Evolutionary conservation across 2,888 invertebrate species (phyloP).

Genomic region (Teleiodes luculella): DNA sequence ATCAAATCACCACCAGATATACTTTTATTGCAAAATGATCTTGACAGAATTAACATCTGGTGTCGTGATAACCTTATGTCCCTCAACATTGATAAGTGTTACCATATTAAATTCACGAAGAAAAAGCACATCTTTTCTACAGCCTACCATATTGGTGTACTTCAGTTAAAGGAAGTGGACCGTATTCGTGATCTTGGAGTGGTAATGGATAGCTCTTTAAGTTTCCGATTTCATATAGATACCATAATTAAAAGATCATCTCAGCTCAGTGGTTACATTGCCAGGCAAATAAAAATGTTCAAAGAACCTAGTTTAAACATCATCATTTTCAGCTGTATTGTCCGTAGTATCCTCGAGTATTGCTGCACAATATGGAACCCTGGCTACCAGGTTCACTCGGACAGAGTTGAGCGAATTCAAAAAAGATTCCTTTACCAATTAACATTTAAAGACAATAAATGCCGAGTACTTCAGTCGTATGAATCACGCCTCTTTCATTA

Average conservation of each 20-base stretch:
- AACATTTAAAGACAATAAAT: neutral
- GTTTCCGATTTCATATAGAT: neutral
- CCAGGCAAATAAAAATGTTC: slow-evolving; percentile 9
- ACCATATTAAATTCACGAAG: neutral
- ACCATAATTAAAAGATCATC: neutral
- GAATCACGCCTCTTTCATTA: neutral
- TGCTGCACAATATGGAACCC: slow-evolving; percentile 13
- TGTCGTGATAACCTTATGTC: slow-evolving; percentile 8
- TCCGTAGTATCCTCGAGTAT: slow-evolving; percentile 12
- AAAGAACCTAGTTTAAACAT: slow-evolving; percentile 3
- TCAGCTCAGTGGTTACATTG: slow-evolving; percentile 11
- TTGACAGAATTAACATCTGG: slow-evolving; percentile 7
- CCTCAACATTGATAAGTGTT: slow-evolving; percentile 13
- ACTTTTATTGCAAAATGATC: neutral
- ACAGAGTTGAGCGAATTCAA: slow-evolving; percentile 12
- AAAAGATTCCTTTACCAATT: neutral
- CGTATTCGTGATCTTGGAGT: neutral
- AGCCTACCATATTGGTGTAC: neutral
- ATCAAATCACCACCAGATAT: neutral
- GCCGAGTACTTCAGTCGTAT: neutral
- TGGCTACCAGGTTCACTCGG: slow-evolving; percentile 7
- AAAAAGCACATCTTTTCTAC: neutral
- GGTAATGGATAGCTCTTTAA: neutral
- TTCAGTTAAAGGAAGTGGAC: neutral
- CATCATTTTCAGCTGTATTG: slow-evolving; percentile 5